These are phyloP conservation scores for Brachyhypopomus gauderio DNA, from an alignment of 2,113 vertebrate species.

Conservation along the genomic window DNA sequence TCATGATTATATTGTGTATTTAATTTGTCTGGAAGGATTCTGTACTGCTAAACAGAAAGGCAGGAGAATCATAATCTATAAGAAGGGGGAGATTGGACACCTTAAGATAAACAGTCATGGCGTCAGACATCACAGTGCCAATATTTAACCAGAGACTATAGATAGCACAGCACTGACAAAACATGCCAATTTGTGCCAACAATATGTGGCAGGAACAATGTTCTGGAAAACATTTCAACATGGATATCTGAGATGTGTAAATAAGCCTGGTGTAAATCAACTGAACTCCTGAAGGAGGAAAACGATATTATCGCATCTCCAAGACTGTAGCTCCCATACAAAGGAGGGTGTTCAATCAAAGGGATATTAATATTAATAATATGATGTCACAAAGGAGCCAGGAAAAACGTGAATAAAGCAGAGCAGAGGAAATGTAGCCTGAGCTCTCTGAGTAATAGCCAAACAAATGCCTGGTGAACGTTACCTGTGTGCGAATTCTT, in stretches of 20 bases:
- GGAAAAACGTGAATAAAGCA: background rate
- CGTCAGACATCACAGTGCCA: constrained; percentile 1
- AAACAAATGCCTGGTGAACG: no score
- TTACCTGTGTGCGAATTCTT: background rate
- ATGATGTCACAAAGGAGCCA: background rate
- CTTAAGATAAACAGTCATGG: background rate
- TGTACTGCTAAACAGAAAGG: background rate
- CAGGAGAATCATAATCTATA: background rate
- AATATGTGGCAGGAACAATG: background rate
- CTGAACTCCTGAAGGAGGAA: background rate
- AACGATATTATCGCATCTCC: background rate
- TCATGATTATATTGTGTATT: background rate
- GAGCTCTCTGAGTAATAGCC: background rate
- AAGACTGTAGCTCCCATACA: background rate
- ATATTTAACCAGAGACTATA: constrained; percentile 12
- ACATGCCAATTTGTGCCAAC: background rate
- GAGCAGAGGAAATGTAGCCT: background rate
- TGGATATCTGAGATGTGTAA: background rate
- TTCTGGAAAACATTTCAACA: background rate
- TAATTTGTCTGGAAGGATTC: background rate
- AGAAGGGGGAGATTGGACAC: background rate
- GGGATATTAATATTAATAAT: background rate
- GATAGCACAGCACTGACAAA: background rate
- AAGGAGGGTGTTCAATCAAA: background rate
- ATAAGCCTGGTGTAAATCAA: background rate